Percentiles rank a stretch among this genome's conserved stretches.
These are phyloP conservation scores for Ciconia nigra DNA, from an alignment of 2,797 vertebrate genomes.

Conservation along the genomic window DNA sequence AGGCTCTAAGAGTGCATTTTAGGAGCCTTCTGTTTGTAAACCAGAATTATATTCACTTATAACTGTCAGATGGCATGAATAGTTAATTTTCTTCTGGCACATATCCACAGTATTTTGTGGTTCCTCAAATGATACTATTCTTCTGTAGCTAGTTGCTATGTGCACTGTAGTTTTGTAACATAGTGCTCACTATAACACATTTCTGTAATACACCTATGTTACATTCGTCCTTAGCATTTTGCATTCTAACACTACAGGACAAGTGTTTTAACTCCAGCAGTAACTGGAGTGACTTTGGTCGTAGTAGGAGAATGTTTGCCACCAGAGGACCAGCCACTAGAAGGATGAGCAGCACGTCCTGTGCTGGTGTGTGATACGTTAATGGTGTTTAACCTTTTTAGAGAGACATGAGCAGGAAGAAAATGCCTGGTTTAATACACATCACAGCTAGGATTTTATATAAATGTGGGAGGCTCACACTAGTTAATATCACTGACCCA, in stretches of 20 bases:
- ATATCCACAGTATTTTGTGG: neutral
- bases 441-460: neutral
- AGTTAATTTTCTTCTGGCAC: neutral
- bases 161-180: neutral
- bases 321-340: neutral
- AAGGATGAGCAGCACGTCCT: neutral
- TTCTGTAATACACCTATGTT: neutral
- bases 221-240: neutral
- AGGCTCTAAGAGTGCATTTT: neutral
- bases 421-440: neutral
- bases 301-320: neutral
- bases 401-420: neutral
- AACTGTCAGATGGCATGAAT: neutral
- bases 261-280: neutral
- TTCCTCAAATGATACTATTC: neutral
- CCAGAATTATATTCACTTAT: neutral
- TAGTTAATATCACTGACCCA: slow-evolving; percentile 21
- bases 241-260: neutral
- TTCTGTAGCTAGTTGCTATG: neutral
- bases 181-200: neutral
- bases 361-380: neutral
- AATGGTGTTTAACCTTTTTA: neutral
- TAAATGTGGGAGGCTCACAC: neutral
- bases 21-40: neutral
- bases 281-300: neutral